These are phyloP conservation scores for Samia ricini DNA, from an alignment of 1,140 invertebrate species.

Conservation along the genomic window DNA sequence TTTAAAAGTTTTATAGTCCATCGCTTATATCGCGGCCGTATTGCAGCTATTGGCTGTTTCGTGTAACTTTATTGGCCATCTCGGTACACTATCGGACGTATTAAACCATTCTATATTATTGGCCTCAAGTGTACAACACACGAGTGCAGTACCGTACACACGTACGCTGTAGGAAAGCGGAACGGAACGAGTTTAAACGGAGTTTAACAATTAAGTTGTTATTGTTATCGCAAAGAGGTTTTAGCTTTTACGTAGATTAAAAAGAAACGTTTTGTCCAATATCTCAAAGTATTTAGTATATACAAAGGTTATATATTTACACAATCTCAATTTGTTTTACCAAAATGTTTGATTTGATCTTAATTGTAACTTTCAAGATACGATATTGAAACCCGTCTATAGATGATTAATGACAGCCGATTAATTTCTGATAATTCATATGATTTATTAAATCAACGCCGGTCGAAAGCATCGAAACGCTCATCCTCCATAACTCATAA, in stretches of 20 bases:
- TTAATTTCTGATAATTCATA: too few species aligned
- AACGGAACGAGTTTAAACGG: slow-evolving; percentile 21
- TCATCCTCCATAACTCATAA: too few species aligned
- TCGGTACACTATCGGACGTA: slow-evolving; percentile 18
- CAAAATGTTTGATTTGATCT: too few species aligned
- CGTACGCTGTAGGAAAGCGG: slow-evolving; percentile 20
- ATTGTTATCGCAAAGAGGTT: slow-evolving; percentile 9
- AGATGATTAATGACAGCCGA: too few species aligned
- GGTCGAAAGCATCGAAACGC: too few species aligned
- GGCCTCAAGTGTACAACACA: slow-evolving; percentile 24
- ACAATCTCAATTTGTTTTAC: too few species aligned
- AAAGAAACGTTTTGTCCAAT: neutral
- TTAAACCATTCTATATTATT: slow-evolving; percentile 27
- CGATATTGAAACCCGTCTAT: too few species aligned
- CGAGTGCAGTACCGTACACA: slow-evolving; percentile 1
- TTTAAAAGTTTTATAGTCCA: neutral
- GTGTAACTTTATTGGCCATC: slow-evolving; percentile 9
- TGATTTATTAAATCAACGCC: too few species aligned
- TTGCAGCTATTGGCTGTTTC: slow-evolving; percentile 8
- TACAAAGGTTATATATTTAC: too few species aligned
- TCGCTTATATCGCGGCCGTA: neutral
- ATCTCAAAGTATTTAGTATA: neutral
- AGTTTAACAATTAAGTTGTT: slow-evolving; percentile 14
- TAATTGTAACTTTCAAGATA: too few species aligned
- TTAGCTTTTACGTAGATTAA: neutral